Evolutionary conservation across 2,797 vertebrate genomes (phyloP).

Genomic region (Fistularia commersonii): DNA sequence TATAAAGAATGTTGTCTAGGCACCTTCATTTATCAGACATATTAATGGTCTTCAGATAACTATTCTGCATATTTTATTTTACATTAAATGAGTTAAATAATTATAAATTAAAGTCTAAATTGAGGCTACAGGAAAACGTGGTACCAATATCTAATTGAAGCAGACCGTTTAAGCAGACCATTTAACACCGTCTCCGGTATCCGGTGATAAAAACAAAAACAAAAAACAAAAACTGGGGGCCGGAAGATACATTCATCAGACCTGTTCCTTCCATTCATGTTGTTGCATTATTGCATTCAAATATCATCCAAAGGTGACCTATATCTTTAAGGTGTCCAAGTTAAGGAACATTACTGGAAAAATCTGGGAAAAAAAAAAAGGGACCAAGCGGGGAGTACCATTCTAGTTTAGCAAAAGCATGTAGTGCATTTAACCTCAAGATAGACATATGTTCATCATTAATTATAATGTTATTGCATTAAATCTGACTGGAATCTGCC

Average conservation of each 20-base stretch:
- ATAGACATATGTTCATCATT: slow-evolving; percentile 12
- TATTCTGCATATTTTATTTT: slow-evolving; percentile 31
- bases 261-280: no score
- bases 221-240: slow-evolving; percentile 9
- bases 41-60: slow-evolving; percentile 4
- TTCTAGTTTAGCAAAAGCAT: slow-evolving; percentile 31
- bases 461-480: slow-evolving; percentile 16
- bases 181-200: neutral
- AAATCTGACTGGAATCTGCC: slow-evolving; percentile 32
- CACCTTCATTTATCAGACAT: slow-evolving; percentile 31
- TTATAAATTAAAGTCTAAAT: slow-evolving; percentile 39
- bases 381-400: slow-evolving; percentile 35
- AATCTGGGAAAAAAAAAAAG: slow-evolving; percentile 40
- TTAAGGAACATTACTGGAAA: slow-evolving; percentile 17
- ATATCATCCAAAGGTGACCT: no score
- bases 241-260: no score
- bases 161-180: neutral
- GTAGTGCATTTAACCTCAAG: slow-evolving; percentile 48
- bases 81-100: slow-evolving; percentile 25
- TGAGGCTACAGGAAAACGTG: slow-evolving; percentile 9
- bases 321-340: no score
- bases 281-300: no score
- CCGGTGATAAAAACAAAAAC: neutral
- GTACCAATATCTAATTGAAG: slow-evolving; percentile 28
- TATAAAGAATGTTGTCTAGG: slow-evolving; percentile 25